Evolutionary conservation across 2,113 vertebrate species (phyloP), one percentile per base, ranked within the genome.

Genomic region (Apistogramma diplotaenia): DNA sequence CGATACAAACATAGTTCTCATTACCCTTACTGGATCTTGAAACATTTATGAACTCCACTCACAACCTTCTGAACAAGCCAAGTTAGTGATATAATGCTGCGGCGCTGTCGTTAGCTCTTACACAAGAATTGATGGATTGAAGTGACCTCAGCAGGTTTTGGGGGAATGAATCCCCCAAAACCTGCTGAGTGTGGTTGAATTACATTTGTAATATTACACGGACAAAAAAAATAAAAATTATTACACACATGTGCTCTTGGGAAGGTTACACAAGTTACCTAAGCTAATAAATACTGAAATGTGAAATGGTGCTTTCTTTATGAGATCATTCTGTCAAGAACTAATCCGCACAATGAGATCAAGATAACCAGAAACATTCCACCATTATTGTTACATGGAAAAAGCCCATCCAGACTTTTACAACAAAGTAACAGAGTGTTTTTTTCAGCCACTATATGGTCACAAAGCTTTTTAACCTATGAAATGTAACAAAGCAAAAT

Each of bases 311-410:
- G 89, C 87, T 92, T 88, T 91, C 78, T 85, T 85, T 88, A 88
- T 89, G 85, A 93, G 90, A 65, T 93, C 91, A 93, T 79, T 19
- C 74, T 87, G 89, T 89, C 87, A 60, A 67, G 19, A 83, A 75
- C 71, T 85, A 88, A 91, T 92, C 78, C 21, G 19, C 74, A 73
- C 74, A 81, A 54, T 79, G 72, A 56, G 55, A 82, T 72, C 49
- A 29, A 23, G 13, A 74, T 78, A 90, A 89, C 79, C 58, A 75
- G 80, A 90, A 89, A 81, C 84, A 79, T 56, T 78, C 49, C 46
- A 65, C 59, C 60, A 49, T 83, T 65, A 87, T 73, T 43, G 3
- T n/a, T 75, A 29, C 51, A 70, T 70, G 37, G 46, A 84, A 76
- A 82, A 81, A 35, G 25, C 60, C 78, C 6, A 15, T 23, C 2